Percentiles rank a stretch among this genome's conserved stretches.
Conservation (phyloP, 2,797 vertebrate genomes). For the Pseudomugil gertrudae region DNA sequence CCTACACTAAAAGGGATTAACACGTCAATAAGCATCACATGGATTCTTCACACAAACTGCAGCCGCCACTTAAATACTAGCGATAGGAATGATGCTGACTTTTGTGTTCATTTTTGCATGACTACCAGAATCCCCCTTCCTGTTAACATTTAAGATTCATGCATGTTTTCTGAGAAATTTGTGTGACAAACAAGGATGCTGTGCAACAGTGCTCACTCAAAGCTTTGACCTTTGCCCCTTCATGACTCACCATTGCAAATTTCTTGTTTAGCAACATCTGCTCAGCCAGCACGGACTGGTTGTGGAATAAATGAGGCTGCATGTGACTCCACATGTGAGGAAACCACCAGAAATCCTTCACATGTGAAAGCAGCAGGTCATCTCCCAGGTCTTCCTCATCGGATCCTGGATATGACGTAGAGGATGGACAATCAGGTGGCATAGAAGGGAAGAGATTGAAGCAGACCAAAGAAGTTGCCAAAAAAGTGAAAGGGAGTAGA, state of each 20-base stretch:
- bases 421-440: neutral
- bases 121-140: too few relatives aligned
- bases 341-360: conserved; percentile 98
- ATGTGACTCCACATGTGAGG: conserved; percentile 99
- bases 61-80: neutral
- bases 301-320: conserved; percentile 98
- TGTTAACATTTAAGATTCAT: too few relatives aligned
- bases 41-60: too few relatives aligned
- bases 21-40: too few relatives aligned
- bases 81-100: neutral
- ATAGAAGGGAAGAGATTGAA: neutral
- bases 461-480: neutral
- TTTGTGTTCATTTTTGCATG: neutral
- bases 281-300: conserved; percentile 95
- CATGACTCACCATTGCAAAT: conserved; percentile 93
- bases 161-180: too few relatives aligned
- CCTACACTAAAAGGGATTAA: too few relatives aligned
- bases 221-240: conserved; percentile 43
- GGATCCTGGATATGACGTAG: conserved; percentile 82
- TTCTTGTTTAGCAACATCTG: conserved; percentile 99
- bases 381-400: conserved; percentile 96
- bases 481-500: neutral
- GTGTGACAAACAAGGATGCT: neutral
- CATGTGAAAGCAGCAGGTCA: conserved; percentile 93
- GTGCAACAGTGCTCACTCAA: conserved; percentile 10